Conservation (phyloP, 2,888 invertebrate genomes). For the Eupithecia subumbrata region DNA sequence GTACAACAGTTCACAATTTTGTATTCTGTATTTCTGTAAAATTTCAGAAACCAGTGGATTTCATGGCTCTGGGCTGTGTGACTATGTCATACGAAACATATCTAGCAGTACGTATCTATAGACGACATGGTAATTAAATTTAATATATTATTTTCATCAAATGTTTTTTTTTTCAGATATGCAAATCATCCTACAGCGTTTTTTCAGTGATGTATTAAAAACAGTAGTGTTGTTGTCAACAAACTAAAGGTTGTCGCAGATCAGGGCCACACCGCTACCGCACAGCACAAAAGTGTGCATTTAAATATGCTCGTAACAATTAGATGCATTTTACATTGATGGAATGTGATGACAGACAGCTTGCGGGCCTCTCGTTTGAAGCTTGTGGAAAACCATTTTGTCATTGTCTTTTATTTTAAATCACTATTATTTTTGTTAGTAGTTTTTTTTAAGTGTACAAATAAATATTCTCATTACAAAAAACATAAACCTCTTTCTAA, state of each 20-base stretch:
- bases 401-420: background rate
- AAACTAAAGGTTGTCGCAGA: too few relatives aligned
- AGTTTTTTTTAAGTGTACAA: background rate
- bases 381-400: too few relatives aligned
- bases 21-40: background rate
- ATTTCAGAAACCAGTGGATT: constrained; percentile 9
- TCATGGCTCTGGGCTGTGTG: constrained; percentile 3
- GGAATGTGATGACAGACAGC: too few relatives aligned
- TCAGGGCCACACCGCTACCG: too few relatives aligned
- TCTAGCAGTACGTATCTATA: background rate
- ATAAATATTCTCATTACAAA: background rate
- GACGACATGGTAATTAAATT: background rate
- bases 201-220: constrained; percentile 4
- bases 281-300: too few relatives aligned
- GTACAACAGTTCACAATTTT: background rate
- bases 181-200: constrained; percentile 5
- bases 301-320: too few relatives aligned
- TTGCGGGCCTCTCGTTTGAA: too few relatives aligned
- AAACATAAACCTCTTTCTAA: background rate
- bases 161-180: constrained; percentile 7
- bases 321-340: too few relatives aligned
- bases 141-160: too few relatives aligned
- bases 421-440: background rate
- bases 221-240: background rate
- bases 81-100: constrained; percentile 7